phyloP scores from a whole-genome alignment of 2,888 invertebrate genomes.

The Lithophane socia region DNA sequence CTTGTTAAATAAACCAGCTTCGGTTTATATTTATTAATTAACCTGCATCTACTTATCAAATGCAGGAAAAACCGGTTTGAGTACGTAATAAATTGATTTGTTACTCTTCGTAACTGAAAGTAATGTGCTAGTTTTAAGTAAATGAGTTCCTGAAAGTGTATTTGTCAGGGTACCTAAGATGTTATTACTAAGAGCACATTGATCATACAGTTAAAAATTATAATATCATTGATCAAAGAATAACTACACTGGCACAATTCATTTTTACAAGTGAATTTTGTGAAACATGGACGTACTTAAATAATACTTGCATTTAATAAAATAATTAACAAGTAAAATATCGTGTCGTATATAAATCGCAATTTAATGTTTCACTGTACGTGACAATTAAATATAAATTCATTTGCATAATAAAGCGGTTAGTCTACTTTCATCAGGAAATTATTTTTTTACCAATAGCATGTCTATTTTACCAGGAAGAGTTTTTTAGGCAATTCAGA shows the following conservation, averaged over 20 bases:
- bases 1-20: slow-evolving; percentile 4
- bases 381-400: slow-evolving; percentile 19
- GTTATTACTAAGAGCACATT: background rate
- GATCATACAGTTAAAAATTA: background rate
- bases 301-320: slow-evolving; percentile 2
- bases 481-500: background rate
- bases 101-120: slow-evolving; percentile 33
- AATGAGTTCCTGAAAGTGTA: slow-evolving; percentile 32
- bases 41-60: slow-evolving; percentile 33
- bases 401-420: slow-evolving; percentile 1
- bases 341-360: slow-evolving; percentile 2
- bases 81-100: slow-evolving; percentile 45
- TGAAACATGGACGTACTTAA: slow-evolving; percentile 22
- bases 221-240: background rate
- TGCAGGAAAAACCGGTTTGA: slow-evolving; percentile 34
- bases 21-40: slow-evolving; percentile 41
- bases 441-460: slow-evolving; percentile 6
- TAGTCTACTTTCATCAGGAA: slow-evolving; percentile 7
- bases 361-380: slow-evolving; percentile 4
- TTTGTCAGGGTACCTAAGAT: background rate
- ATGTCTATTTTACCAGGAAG: slow-evolving; percentile 12
- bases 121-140: slow-evolving; percentile 24
- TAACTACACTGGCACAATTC: background rate
- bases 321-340: background rate
- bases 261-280: background rate